These are phyloP conservation scores for Accipiter cooperii DNA, from an alignment of 2,113 vertebrate species.

Conservation along the genomic window DNA sequence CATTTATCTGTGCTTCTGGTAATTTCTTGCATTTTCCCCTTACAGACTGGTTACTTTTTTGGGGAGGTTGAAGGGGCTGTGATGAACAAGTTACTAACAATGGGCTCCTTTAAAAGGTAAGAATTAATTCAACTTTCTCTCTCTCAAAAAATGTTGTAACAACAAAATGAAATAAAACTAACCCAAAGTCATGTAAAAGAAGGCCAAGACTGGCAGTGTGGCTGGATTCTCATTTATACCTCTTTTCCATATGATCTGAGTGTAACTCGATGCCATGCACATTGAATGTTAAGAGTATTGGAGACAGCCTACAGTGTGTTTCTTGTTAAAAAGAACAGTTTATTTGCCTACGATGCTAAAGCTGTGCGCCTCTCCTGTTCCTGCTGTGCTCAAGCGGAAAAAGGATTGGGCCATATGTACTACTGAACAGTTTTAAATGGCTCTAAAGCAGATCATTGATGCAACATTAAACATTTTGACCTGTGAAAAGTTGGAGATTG, in stretches of 20 bases:
- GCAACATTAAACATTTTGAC: neutral
- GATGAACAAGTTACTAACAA: slow-evolving; percentile 94
- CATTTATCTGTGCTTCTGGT: neutral
- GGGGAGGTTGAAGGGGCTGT: slow-evolving; percentile 95
- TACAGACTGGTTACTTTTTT: slow-evolving; percentile 94
- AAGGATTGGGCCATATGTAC: neutral
- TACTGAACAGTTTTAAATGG: neutral
- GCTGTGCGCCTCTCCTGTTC: neutral
- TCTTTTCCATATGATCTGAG: neutral
- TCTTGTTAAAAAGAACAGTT: neutral
- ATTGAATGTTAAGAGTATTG: neutral
- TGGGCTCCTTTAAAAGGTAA: slow-evolving; percentile 99
- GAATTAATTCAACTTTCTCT: neutral
- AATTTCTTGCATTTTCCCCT: slow-evolving; percentile 47
- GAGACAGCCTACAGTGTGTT: neutral
- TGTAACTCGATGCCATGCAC: neutral
- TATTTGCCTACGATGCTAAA: neutral
- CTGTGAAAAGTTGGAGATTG: neutral
- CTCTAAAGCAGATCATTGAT: neutral
- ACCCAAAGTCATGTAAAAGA: neutral
- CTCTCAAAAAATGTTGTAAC: neutral
- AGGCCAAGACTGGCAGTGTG: neutral
- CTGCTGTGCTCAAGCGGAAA: neutral
- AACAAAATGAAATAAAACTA: slow-evolving; percentile 26
- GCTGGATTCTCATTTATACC: neutral